Base-by-base conservation (phyloP, 2,797 vertebrate genomes). In the Acanthopagrus latus region DNA sequence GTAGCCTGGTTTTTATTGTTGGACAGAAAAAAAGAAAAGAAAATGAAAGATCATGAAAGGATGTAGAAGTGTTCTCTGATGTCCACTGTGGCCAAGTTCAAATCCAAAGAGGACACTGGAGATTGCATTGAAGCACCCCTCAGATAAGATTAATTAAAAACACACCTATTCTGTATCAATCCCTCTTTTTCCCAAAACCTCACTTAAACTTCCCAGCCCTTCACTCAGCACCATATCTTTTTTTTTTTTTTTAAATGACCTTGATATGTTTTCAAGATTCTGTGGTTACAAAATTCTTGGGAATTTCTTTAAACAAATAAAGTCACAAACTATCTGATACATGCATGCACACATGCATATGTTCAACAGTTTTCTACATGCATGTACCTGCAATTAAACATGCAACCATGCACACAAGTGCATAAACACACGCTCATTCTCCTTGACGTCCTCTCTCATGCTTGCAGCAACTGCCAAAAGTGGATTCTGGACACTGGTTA, bases 181-280 rank as follows among this genome's bases (percentile, higher is more conserved):
- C 71, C 48, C 77, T 79, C 80, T 76, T 76, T 57, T 57, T 71
- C 64, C 67, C 68, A 75, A 92, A 88, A 85, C 90, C 85, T 81
- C 86, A 47, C 80, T 59, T 89, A 81, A 89, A 92, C 91, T 92
- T 94, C 94, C 93, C 94, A 93, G 84, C 89, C 90, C 90, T 93
- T 97, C 96, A 96, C 90, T 97, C 96, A 96, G 92, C 96, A 95
- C 94, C 91, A 93, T 81, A 95, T 96, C 92, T 96, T 97, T 93
- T 96, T 33, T 6, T 6, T 25, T 25, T n/a, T n/a, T n/a, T n/a
- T n/a, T n/a, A n/a, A n/a, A 91, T 88, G 76, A 82, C 81, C 81
- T 94, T 95, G 89, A 95, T 93, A 92, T 90, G 88, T 91, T 94
- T 94, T 95, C 91, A 95, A 95, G 92, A 93, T 94, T 93, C 94